These are phyloP conservation scores for Hystrix cristata DNA, from an alignment of 2,113 vertebrate genomes.

Conservation along the genomic window DNA sequence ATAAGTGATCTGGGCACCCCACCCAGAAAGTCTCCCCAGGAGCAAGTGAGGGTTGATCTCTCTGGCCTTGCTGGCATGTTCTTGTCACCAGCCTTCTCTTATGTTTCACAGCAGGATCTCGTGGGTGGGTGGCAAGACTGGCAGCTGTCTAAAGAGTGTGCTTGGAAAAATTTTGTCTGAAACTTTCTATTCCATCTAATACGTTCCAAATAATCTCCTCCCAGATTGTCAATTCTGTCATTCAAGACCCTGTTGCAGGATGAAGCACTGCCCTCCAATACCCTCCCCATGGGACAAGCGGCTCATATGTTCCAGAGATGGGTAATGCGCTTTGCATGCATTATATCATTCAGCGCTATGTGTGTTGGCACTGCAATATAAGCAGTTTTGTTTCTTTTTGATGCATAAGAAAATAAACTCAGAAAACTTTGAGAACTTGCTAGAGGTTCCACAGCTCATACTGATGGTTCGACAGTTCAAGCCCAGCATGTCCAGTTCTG, in stretches of 20 bases:
- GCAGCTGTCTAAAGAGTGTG: neutral
- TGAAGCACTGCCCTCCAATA: neutral
- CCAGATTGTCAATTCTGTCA: neutral
- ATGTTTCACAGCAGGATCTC: neutral
- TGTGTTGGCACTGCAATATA: neutral
- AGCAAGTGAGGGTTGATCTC: neutral
- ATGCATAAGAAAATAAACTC: neutral
- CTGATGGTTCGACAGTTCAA: neutral
- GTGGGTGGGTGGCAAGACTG: neutral
- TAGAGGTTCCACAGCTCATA: neutral
- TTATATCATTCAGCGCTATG: neutral
- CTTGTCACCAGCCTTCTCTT: neutral
- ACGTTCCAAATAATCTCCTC: neutral
- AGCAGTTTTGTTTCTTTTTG: slow-evolving; percentile 3
- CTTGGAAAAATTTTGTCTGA: neutral
- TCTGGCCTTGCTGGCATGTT: neutral
- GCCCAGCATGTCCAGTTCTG: neutral
- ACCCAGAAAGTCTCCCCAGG: neutral
- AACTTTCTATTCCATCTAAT: neutral
- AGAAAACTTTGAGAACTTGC: neutral
- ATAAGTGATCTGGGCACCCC: neutral
- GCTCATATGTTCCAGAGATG: neutral
- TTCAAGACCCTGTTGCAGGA: neutral
- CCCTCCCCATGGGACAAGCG: neutral
- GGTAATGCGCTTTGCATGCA: neutral